Percentiles rank a stretch among this genome's conserved stretches.
phyloP scores from a whole-genome alignment of 2,113 vertebrate species.

The Bubalus kerabau region DNA sequence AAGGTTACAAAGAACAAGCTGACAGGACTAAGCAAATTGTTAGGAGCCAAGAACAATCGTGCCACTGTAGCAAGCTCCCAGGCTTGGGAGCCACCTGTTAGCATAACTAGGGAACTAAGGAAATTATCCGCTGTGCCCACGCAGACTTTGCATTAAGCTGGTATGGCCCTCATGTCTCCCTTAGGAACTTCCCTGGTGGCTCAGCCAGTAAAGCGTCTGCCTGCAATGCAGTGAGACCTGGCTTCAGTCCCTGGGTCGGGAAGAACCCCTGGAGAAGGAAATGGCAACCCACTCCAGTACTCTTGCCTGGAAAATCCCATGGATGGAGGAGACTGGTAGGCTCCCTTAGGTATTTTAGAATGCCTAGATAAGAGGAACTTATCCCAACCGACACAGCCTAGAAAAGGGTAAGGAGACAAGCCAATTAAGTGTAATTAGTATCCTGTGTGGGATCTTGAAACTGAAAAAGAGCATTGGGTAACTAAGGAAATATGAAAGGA shows the following conservation, averaged over 20 bases:
- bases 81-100: neutral
- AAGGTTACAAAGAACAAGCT: neutral
- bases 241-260: too few relatives aligned
- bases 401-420: neutral
- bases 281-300: too few relatives aligned
- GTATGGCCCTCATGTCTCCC: neutral
- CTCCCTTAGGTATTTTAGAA: neutral
- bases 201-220: too few relatives aligned
- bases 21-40: neutral
- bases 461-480: neutral
- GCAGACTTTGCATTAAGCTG: neutral
- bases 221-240: too few relatives aligned
- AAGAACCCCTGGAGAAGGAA: too few relatives aligned
- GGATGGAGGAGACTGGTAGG: too few relatives aligned
- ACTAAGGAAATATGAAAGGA: neutral
- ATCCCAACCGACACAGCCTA: neutral
- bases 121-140: neutral
- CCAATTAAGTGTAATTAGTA: neutral
- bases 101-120: neutral
- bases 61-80: neutral
- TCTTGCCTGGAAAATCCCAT: too few relatives aligned
- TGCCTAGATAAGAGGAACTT: neutral
- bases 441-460: neutral
- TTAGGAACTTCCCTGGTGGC: too few relatives aligned
- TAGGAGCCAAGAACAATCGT: neutral